These are phyloP conservation scores for Hesperia comma DNA, from an alignment of 2,888 invertebrate genomes.

Conservation along the genomic window DNA sequence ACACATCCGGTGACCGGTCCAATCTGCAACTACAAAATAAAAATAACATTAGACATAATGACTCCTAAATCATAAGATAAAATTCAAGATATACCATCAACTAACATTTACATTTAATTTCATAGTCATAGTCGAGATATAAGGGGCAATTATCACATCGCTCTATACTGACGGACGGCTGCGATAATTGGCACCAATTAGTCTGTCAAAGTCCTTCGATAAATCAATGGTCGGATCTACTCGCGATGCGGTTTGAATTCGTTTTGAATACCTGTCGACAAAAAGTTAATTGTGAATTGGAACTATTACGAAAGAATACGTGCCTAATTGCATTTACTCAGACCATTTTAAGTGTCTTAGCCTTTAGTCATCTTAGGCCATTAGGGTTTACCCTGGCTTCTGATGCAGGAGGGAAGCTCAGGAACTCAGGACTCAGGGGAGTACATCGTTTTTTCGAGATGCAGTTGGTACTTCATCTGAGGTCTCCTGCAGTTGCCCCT, in stretches of 20 bases:
- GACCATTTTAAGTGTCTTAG: no score
- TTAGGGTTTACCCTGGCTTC: no score
- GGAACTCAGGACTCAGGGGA: no score
- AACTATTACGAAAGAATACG: conserved; percentile 15
- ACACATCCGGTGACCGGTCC: no score
- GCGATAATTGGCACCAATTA: conserved; percentile 40
- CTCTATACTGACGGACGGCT: conserved; percentile 31
- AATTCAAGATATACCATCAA: not conserved
- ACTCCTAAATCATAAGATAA: conserved; percentile 34
- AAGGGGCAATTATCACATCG: conserved; percentile 35
- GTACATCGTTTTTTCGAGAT: no score
- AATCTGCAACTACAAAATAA: no score
- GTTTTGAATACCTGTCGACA: conserved; percentile 29
- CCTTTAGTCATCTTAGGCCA: no score
- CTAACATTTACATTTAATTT: conserved; percentile 9
- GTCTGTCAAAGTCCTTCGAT: conserved; percentile 36
- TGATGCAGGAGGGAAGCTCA: no score
- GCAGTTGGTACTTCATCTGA: no score
- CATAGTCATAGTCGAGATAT: conserved; percentile 46
- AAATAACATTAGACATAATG: not conserved
- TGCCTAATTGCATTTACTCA: not conserved
- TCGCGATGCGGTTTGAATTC: conserved; percentile 29
- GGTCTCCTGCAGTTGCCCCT: no score
- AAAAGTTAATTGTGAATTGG: conserved; percentile 35
- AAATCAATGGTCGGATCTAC: conserved; percentile 36